phyloP scores from a whole-genome alignment of 2,888 invertebrate genomes.

The Ommatoiulus sabulosus region DNA sequence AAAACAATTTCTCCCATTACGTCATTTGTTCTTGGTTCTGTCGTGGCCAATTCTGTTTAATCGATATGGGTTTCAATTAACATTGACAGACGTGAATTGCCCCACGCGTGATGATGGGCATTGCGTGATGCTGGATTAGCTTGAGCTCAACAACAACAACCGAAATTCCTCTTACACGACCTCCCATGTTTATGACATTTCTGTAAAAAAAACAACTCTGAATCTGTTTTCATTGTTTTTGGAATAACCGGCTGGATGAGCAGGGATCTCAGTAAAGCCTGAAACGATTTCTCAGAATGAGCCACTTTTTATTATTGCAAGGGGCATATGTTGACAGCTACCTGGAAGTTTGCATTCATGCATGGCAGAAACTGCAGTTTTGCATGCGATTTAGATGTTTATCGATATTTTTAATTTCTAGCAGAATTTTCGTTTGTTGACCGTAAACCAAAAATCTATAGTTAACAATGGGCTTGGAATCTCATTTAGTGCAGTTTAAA shows the following conservation, averaged over 20 bases:
- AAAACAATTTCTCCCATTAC: not conserved
- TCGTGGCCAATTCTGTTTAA: not conserved
- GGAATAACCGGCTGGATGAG: not conserved
- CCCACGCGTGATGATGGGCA: not conserved
- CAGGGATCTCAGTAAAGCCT: not conserved
- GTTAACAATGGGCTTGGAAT: no score
- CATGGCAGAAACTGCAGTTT: not conserved
- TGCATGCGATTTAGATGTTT: not conserved
- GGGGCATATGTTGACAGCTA: not conserved
- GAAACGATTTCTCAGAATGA: not conserved
- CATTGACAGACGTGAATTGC: not conserved
- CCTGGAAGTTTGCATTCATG: constrained; percentile 25
- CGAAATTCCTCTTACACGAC: not conserved
- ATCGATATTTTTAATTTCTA: not conserved
- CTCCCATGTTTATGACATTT: not conserved
- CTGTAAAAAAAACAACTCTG: not conserved
- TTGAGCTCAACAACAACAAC: not conserved
- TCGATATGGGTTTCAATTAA: constrained; percentile 3
- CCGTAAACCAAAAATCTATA: no score
- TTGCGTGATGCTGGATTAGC: not conserved
- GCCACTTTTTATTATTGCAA: no score
- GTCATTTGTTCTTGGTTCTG: not conserved
- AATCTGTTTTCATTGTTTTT: not conserved
- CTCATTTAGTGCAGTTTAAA: no score
- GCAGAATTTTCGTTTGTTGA: no score